Percentiles rank a stretch among this genome's conserved stretches.
These are phyloP conservation scores for Laticauda colubrina DNA, from an alignment of 2,113 vertebrate species.

Conservation along the genomic window DNA sequence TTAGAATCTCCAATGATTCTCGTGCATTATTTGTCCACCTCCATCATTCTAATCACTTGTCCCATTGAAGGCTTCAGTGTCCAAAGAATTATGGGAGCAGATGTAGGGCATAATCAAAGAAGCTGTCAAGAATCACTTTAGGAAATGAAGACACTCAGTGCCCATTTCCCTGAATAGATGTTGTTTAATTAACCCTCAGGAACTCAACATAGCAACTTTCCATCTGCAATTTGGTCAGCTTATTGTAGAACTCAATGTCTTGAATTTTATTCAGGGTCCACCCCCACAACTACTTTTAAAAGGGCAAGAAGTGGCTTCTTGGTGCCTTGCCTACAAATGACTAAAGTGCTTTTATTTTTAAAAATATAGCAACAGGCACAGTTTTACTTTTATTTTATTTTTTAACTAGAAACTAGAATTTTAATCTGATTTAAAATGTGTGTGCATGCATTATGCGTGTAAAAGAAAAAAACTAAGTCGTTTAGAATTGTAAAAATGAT, in stretches of 20 bases:
- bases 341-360: background rate
- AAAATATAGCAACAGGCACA: background rate
- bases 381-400: background rate
- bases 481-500: background rate
- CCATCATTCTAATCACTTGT: slow-evolving; percentile 64
- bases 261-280: background rate
- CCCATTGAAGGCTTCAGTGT: slow-evolving; percentile 61
- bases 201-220: background rate
- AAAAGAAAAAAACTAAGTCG: background rate
- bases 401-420: background rate
- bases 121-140: slow-evolving; percentile 67
- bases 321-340: background rate
- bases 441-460: background rate
- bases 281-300: background rate
- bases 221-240: slow-evolving; percentile 1
- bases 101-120: slow-evolving; percentile 63
- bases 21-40: slow-evolving; percentile 59
- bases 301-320: background rate
- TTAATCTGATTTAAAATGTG: background rate
- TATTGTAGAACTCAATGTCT: background rate
- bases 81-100: slow-evolving; percentile 64
- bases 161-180: slow-evolving; percentile 53
- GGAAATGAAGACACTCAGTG: slow-evolving; percentile 56
- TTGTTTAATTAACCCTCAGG: slow-evolving; percentile 63
- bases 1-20: slow-evolving; percentile 61